Conservation (phyloP, 2,797 vertebrate species). For the Fundulus diaphanus region DNA sequence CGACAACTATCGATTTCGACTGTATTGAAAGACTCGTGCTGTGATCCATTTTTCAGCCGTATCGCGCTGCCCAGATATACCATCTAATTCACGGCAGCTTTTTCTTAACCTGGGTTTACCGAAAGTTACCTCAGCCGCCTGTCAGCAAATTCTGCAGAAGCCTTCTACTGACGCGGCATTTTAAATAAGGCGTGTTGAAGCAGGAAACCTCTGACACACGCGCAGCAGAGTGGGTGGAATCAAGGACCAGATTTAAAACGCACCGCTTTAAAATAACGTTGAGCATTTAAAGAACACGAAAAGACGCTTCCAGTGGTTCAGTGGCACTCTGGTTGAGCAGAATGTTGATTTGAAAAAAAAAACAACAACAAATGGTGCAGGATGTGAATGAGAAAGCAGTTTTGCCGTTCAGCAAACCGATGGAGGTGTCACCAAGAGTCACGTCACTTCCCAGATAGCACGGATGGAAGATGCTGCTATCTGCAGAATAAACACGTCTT, state of each 20-base stretch:
- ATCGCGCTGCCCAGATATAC: too few relatives aligned
- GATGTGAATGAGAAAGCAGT: conserved; percentile 9
- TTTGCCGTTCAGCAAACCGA: conserved; percentile 24
- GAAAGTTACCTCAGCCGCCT: neutral
- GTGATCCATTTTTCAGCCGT: too few relatives aligned
- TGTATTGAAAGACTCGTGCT: too few relatives aligned
- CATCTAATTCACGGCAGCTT: too few relatives aligned
- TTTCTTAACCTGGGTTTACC: neutral
- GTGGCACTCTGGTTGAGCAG: conserved; percentile 3
- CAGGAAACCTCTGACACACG: neutral
- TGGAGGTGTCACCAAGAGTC: conserved; percentile 13
- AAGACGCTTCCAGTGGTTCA: neutral
- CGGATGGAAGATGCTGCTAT: conserved; percentile 38
- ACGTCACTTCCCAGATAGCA: conserved; percentile 15
- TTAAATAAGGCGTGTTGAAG: neutral
- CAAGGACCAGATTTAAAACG: neutral
- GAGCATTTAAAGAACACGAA: neutral
- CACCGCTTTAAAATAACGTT: neutral
- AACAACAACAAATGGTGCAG: neutral
- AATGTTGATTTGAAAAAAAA: too few relatives aligned
- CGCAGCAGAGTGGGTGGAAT: too few relatives aligned
- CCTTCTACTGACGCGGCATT: neutral
- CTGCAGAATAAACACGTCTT: conserved; percentile 44
- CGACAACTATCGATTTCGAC: too few relatives aligned
- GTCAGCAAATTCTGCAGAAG: neutral